Evolutionary conservation across 2,888 invertebrate genomes (phyloP), one percentile per base, ranked within the genome.

Genomic region (Cheilosia variabilis): DNA sequence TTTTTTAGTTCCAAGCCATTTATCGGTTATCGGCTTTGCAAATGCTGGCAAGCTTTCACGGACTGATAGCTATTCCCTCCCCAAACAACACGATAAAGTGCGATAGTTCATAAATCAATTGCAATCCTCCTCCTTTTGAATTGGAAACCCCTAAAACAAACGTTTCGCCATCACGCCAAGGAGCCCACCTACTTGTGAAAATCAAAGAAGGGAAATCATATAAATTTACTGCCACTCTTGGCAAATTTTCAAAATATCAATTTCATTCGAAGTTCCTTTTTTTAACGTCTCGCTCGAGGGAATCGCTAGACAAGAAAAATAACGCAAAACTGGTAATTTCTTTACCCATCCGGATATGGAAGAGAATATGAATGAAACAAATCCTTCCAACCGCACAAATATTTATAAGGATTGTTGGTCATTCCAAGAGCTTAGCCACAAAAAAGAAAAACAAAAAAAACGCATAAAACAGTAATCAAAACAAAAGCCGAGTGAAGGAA

Each of bases 191-290:
- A 45, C 19, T 24, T 15, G 13, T 52, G 43, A 57, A 68, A 77
- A 68, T 43, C 41, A 53, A 53, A 47, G 57, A 43, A 37, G 15
- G 60, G 31, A 60, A 78, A 62, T 63, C 58, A 34, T 53, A 79
- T 45, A 84, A 80, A 76, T 77, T 86, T 77, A 86, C 72, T 81
- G 72, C 81, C 66, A 68, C 81, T 37, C 4, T 86, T 86, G 86
- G 86, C 86, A 81, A 47, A 72, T 86, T 86, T 69, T 81, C 86
- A 86, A 86, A 86, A 81, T 81, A 86, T 86, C 81, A 81, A 86
- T 86, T 81, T 81, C 68, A 81, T 76, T 80, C 58, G 58, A 68
- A 72, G 71, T 55, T 47, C 6, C 6, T 6, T 27, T 31, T 31
- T 57, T 22, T 10, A 17, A 78, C 34, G 50, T 68, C 55, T 37